A percentile compares a stretch with the other conserved stretches of the same genome.
Evolutionary conservation across 2,888 invertebrate genomes (phyloP).

Genomic region (Erebia aethiops): DNA sequence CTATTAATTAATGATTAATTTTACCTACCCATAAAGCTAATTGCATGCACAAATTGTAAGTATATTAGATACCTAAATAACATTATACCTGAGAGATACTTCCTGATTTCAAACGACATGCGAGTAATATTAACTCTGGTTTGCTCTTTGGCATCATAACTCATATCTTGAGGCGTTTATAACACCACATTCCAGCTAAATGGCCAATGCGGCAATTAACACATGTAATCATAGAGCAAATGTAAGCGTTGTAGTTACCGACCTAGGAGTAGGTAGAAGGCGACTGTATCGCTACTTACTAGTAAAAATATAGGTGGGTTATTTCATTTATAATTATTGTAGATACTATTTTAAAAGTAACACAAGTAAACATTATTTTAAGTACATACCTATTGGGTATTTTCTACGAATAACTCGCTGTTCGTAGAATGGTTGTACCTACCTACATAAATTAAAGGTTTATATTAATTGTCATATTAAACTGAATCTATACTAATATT

Average conservation of each 20-base stretch:
- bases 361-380: too few relatives aligned
- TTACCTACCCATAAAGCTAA: conserved; percentile 1
- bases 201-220: conserved; percentile 40
- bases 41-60: conserved; percentile 15
- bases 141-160: conserved; percentile 43
- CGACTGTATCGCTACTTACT: conserved; percentile 20
- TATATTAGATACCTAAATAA: conserved; percentile 24
- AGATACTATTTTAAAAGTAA: background rate
- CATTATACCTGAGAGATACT: conserved; percentile 30
- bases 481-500: too few relatives aligned
- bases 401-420: too few relatives aligned
- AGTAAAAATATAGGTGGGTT: conserved; percentile 22
- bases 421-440: too few relatives aligned
- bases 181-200: conserved; percentile 40
- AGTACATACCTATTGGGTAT: too few relatives aligned
- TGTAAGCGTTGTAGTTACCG: conserved; percentile 34
- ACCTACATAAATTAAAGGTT: too few relatives aligned
- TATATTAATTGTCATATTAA: too few relatives aligned
- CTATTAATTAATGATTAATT: conserved; percentile 10
- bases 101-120: conserved; percentile 38
- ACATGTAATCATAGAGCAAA: conserved; percentile 37
- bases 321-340: conserved; percentile 4
- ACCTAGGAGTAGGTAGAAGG: conserved; percentile 2
- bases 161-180: conserved; percentile 39
- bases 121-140: conserved; percentile 35